Base-by-base conservation (phyloP, 2,888 invertebrate species). In the Morpho helenor region DNA sequence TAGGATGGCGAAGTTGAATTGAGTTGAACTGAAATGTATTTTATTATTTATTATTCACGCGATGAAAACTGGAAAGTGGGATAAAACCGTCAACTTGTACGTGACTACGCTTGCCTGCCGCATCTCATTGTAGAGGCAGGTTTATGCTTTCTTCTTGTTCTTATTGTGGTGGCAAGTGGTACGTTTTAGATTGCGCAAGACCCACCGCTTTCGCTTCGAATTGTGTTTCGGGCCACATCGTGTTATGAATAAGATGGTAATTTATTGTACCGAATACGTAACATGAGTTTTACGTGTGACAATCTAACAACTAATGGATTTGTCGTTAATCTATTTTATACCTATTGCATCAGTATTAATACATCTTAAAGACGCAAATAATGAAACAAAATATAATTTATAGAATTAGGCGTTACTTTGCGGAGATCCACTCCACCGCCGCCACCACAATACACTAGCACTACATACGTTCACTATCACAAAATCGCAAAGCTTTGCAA, bases 11-110 rank as follows among this genome's bases (percentile, higher is more conserved):
- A 61, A 63, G 59, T 66, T 60, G 65, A 60, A 59, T 61, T 65
- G 63, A 64, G 64, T 61, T 64, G 66, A 66, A 64, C 63, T 61
- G 75, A 77, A 80, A 79, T 84, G 76, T 80, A 73, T 80, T 80
- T 79, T 78, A 77, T 81, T 79, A 81, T 88, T 86, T 86, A 84
- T 85, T 84, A 87, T 86, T 83, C 82, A 80, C 75, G 76, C 74
- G 77, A 76, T 81, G 82, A 80, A 79, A 73, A 80, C 79, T 82
- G 76, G 82, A 82, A 85, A 87, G 82, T 81, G 82, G 80, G 79
- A 80, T 84, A 81, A 79, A 79, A 48, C 77, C 77, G 78, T 81
- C 79, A 75, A 69, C 69, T 65, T 69, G 81, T 79, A 88, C 87
- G 87, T 88, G 87, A 83, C 84, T 79, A 65, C 68, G 71, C 74